phyloP scores from a whole-genome alignment of 2,113 vertebrate genomes.

The Entomyzon cyanotis region DNA sequence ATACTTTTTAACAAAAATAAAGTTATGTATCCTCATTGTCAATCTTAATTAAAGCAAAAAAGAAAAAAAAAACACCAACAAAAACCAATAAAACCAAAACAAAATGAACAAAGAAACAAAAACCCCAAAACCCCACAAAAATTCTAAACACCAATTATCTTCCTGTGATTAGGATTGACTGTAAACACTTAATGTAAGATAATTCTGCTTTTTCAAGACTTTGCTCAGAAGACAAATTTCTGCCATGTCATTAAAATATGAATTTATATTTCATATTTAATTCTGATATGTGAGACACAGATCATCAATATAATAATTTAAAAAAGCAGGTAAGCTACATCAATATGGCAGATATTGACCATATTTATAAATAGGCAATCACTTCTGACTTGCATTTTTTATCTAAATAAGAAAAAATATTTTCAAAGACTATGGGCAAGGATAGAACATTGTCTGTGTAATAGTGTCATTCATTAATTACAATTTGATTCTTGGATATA shows the following conservation, averaged over 20 bases:
- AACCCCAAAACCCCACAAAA: rapidly evolving
- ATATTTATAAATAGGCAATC: background rate
- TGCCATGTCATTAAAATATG: background rate
- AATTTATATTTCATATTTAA: background rate
- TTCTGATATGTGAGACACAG: background rate
- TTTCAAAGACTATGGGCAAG: background rate
- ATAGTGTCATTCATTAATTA: background rate
- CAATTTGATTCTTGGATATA: background rate
- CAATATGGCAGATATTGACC: background rate
- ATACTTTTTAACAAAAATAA: background rate
- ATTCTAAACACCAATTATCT: background rate
- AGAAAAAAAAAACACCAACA: background rate
- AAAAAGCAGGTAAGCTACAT: background rate
- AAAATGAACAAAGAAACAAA: background rate
- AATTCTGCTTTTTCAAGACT: background rate
- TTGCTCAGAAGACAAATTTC: background rate
- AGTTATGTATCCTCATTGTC: background rate
- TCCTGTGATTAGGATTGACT: background rate
- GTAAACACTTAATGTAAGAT: background rate
- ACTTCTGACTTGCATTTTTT: background rate
- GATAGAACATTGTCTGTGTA: background rate
- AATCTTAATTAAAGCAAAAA: background rate
- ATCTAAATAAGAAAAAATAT: background rate
- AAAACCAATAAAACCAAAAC: background rate
- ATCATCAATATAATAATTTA: background rate